Base-by-base conservation (phyloP, 2,888 invertebrate genomes). In the Scaptomyza tumidula region DNA sequence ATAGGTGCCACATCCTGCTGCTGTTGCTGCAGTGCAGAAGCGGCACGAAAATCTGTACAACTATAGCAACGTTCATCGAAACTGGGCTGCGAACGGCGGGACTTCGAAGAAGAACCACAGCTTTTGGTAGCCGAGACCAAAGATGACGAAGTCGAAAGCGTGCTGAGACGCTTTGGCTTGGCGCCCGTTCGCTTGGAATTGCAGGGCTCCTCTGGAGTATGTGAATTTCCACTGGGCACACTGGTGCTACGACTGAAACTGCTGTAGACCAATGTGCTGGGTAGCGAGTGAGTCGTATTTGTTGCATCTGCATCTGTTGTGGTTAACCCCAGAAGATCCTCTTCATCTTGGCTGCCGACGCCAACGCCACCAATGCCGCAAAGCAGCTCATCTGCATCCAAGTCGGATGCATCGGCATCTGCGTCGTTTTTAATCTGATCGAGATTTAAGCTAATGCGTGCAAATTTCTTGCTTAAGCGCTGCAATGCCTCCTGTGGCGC, bases 151-250 rank as follows among this genome's bases (percentile, higher is more conserved):
- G 82, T 85, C 9, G 89, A 89, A 16, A 88, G 83, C 9, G 90
- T 86, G 29, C 84, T 84, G 13, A 90, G 67, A 3, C 90, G 90
- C 59, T 92, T 92, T 0, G 92, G 92, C 59, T 91, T 92, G n/a
- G 92, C 90, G 14, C 92, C 89, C 1, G 89, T 89, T 11, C 80
- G 54, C 52, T 89, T 89, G 9, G 80, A 71, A 43, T 71, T 71
- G 55, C 71, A 63, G 1, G 78, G 6, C 72, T 81, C 58, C 54
- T 83, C 61, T n/a, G 54, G 16, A 0, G 29, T 44, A 14, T 63
- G 71, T 1, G 50, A 60, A 24, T 80, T 76, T 24, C 72, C 71
- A 37, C 74, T 78, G 13, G 75, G 67, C 27, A 77, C 81, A 29
- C 71, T 88, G 19, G 82, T 81, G 63, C 78, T 86, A 43, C 83